A percentile compares a stretch with the other conserved stretches of the same genome.
Conservation (phyloP, 92 coral and sea anemone genomes). For the Virgularia gustaviana region DNA sequence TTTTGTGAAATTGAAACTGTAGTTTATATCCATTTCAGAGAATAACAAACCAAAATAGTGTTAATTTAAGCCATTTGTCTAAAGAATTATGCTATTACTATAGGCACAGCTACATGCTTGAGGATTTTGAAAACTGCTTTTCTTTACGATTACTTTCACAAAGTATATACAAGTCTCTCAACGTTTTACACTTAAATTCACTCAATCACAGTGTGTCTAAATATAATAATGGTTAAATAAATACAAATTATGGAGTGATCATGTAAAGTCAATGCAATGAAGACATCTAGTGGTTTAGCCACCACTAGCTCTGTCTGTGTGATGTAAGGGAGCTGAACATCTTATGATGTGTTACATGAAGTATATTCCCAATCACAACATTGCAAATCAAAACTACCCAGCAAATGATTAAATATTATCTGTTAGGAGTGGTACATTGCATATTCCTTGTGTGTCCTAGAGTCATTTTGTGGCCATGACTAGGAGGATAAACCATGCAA, state of each 20-base stretch:
- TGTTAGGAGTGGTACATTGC: constrained; percentile 76
- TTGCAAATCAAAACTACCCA: constrained; percentile 84
- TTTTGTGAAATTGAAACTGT: too few species aligned
- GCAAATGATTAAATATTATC: constrained; percentile 51
- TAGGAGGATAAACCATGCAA: constrained; percentile 92
- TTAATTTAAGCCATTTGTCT: too few species aligned
- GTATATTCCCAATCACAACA: constrained; percentile 82
- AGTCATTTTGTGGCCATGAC: constrained; percentile 82
- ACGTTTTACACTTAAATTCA: too few species aligned
- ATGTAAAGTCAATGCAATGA: constrained; percentile 2
- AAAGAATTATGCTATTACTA: too few species aligned
- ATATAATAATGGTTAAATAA: background rate
- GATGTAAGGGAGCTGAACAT: constrained; percentile 84
- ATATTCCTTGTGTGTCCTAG: constrained; percentile 93
- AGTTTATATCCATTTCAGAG: too few species aligned
- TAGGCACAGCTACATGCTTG: too few species aligned
- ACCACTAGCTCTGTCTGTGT: constrained; percentile 86
- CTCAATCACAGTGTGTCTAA: too few species aligned
- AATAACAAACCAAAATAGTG: too few species aligned
- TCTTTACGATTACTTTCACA: too few species aligned
- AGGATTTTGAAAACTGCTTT: too few species aligned
- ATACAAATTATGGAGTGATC: too few species aligned
- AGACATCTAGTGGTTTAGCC: constrained; percentile 85
- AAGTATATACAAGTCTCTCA: too few species aligned
- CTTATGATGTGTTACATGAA: constrained; percentile 62